These are phyloP conservation scores for Byasa hedistus DNA, from an alignment of 2,888 invertebrate species.

Conservation along the genomic window DNA sequence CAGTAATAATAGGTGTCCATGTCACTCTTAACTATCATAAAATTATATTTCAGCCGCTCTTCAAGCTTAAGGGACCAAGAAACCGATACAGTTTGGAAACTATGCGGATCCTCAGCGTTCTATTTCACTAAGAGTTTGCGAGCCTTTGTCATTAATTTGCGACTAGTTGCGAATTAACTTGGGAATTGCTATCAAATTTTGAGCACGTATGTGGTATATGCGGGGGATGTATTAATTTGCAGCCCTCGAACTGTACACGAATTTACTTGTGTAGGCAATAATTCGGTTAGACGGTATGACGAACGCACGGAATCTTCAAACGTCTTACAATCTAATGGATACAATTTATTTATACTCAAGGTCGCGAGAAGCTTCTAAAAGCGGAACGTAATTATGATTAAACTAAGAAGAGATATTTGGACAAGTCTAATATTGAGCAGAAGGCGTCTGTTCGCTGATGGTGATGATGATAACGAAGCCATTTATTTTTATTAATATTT, in stretches of 20 bases:
- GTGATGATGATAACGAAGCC: too few species aligned
- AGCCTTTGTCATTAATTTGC: constrained; percentile 47
- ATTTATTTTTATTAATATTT: too few species aligned
- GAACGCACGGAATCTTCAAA: too few species aligned
- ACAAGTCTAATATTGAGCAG: too few species aligned
- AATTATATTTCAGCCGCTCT: constrained; percentile 31
- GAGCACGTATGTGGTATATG: neutral
- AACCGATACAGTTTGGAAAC: constrained; percentile 44
- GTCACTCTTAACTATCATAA: neutral
- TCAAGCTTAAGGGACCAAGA: constrained; percentile 37
- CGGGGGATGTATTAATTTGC: constrained; percentile 2
- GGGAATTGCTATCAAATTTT: constrained; percentile 13
- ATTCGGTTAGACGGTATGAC: too few species aligned
- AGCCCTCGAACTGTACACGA: neutral
- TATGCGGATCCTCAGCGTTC: constrained; percentile 43
- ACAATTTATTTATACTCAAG: too few species aligned
- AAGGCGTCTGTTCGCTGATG: too few species aligned
- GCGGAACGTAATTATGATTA: too few species aligned
- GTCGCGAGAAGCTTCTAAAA: too few species aligned
- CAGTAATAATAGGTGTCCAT: neutral
- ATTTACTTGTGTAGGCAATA: neutral
- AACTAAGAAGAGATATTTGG: too few species aligned
- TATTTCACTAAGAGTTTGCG: constrained; percentile 34
- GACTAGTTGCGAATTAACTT: constrained; percentile 28
- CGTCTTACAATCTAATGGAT: too few species aligned